A percentile compares a stretch with the other conserved stretches of the same genome.
Evolutionary conservation across 2,113 vertebrate genomes (phyloP).

Genomic region (Xenopus borealis): DNA sequence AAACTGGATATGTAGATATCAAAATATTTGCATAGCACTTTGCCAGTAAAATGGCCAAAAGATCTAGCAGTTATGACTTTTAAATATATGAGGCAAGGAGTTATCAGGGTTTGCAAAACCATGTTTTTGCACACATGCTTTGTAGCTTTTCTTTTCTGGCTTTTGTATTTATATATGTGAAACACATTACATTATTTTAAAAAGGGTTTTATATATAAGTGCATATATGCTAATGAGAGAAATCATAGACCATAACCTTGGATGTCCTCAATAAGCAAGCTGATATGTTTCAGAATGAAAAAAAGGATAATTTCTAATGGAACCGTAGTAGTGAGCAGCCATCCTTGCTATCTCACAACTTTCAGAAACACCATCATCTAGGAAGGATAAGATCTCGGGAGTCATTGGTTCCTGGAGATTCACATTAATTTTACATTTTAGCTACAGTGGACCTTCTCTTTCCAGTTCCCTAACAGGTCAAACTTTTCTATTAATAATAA

Average conservation of each 20-base stretch:
- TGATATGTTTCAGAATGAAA: neutral
- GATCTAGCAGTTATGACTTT: too few relatives aligned
- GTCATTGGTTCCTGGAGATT: neutral
- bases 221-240: too few relatives aligned
- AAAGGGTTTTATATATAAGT: too few relatives aligned
- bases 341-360: neutral
- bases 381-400: neutral
- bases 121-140: too few relatives aligned
- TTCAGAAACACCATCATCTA: neutral
- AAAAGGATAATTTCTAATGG: neutral
- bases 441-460: slow-evolving; percentile 1
- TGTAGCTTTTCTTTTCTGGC: too few relatives aligned
- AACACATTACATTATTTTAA: too few relatives aligned
- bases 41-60: too few relatives aligned
- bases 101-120: too few relatives aligned
- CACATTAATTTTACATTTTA: slow-evolving; percentile 4
- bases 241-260: neutral
- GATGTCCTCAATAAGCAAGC: neutral
- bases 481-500: slow-evolving; percentile 6
- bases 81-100: too few relatives aligned
- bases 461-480: neutral
- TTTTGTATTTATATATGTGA: too few relatives aligned
- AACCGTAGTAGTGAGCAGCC: neutral
- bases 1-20: too few relatives aligned
- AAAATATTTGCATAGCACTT: too few relatives aligned